Evolutionary conservation across 2,113 vertebrate genomes (phyloP), one percentile per base, ranked within the genome.

Genomic region (Percopsis transmontana): DNA sequence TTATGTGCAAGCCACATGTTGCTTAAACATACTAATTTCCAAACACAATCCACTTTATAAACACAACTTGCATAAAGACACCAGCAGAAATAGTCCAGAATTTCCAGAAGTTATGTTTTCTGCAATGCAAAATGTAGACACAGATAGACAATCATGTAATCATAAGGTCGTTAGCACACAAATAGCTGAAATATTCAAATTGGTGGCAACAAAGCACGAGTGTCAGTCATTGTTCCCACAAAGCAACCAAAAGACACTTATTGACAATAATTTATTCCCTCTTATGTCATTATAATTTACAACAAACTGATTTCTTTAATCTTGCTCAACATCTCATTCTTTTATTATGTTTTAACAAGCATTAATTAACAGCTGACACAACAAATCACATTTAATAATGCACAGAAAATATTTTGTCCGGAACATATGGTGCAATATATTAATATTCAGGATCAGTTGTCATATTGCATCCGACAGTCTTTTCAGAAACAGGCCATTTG

Each of bases 381-480:
- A 67, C 38, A n/a, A 81, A 89, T 88, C 70, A 69, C 66, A 72
- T 85, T 87, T 85, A 89, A 90, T 90, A 91, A 91, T 85, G 83
- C 80, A 84, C 79, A 68, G 78, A 64, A 79, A 70, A 68, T 66
- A 72, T 89, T 83, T 72, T 74, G 53, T 79, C 76, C 5, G 14
- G 74, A 89, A 85, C 90, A 85, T 89, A 90, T 89, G 89, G 86
- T 69, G 73, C 33, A 75, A 63, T 81, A 86, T 86, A 89, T 87
- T 91, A 85, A 85, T 84, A 84, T 85, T 88, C 76, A 77, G 21
- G 79, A 80, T 88, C 86, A 86, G 75, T 75, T 80, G 84, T 89
- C 77, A 80, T 69, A 63, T 82, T 53, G 51, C 60, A 19, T 68
- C 61, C 76, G 80, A 75, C 59, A 76, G 64, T 39, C 68, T 53